These are phyloP conservation scores for Sylvilagus bachmani DNA, from an alignment of 2,113 vertebrate species.

Conservation along the genomic window DNA sequence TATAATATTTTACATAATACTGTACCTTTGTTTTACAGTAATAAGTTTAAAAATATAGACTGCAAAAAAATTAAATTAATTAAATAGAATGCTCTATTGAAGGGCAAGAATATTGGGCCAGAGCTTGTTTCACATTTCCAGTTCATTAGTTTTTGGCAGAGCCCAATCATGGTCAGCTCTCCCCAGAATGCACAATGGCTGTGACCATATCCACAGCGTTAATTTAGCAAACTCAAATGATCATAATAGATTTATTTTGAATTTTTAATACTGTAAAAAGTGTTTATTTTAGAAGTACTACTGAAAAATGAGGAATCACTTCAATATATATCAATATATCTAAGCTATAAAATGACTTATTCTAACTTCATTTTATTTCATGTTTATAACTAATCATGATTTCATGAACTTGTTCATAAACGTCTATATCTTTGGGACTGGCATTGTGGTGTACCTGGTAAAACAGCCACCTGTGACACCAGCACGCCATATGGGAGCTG, in stretches of 20 bases:
- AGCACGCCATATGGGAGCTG: too few species aligned
- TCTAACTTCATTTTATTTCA: constrained; percentile 94
- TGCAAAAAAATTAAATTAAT: constrained; percentile 77
- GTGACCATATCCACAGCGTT: constrained; percentile 76
- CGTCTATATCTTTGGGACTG: constrained; percentile 85
- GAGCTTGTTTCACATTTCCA: constrained; percentile 55
- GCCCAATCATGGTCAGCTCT: constrained; percentile 73
- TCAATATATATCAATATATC: constrained; percentile 86
- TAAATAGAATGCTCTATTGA: not conserved
- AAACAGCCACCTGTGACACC: too few species aligned
- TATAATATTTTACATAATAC: constrained; percentile 94
- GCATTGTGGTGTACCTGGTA: too few species aligned
- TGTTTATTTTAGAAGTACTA: not conserved
- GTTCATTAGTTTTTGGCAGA: constrained; percentile 82
- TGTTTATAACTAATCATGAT: constrained; percentile 91
- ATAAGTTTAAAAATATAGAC: constrained; percentile 94
- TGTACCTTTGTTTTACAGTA: constrained; percentile 95
- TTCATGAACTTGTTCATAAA: constrained; percentile 90
- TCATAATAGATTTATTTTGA: constrained; percentile 65
- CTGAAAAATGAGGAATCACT: constrained; percentile 45
- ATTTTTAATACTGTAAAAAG: not conserved
- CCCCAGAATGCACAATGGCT: constrained; percentile 54
- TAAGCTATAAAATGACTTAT: constrained; percentile 99
- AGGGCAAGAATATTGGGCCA: constrained; percentile 59
- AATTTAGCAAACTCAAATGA: constrained; percentile 82